phyloP scores from a whole-genome alignment of 2,113 vertebrate genomes.

The Hyperoodon ampullatus region DNA sequence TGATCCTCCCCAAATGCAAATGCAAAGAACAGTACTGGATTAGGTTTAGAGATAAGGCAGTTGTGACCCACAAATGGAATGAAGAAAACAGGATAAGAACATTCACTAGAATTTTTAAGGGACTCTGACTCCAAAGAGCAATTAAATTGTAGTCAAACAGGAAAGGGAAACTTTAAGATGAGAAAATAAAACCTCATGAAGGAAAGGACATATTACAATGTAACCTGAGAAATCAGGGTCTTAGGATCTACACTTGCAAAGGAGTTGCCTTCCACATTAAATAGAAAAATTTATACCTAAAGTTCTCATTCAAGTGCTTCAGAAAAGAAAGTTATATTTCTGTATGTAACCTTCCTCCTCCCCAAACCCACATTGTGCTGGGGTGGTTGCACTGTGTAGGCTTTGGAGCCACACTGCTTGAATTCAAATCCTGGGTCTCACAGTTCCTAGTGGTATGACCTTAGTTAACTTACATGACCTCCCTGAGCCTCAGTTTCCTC shows the following conservation, averaged over 20 bases:
- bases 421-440: not conserved
- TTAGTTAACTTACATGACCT: not conserved
- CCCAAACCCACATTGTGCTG: not conserved
- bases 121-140: not conserved
- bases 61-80: not conserved
- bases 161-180: not conserved
- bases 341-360: not conserved
- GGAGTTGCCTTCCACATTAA: not conserved
- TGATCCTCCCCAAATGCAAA: not conserved
- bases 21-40: not conserved
- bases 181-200: not conserved
- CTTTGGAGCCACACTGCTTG: not conserved
- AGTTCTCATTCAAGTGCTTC: not conserved
- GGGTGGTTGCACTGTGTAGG: not conserved
- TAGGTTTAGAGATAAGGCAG: slow-evolving; percentile 8
- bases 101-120: slow-evolving; percentile 23
- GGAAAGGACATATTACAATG: not conserved
- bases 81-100: not conserved
- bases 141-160: slow-evolving; percentile 17
- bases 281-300: not conserved
- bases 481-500: not conserved
- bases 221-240: not conserved
- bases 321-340: not conserved
- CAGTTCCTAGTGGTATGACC: not conserved
- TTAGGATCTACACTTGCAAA: not conserved